A percentile compares a stretch with the other conserved stretches of the same genome.
Evolutionary conservation across 2,888 invertebrate genomes (phyloP).

Genomic region (Trimorus sp.): DNA sequence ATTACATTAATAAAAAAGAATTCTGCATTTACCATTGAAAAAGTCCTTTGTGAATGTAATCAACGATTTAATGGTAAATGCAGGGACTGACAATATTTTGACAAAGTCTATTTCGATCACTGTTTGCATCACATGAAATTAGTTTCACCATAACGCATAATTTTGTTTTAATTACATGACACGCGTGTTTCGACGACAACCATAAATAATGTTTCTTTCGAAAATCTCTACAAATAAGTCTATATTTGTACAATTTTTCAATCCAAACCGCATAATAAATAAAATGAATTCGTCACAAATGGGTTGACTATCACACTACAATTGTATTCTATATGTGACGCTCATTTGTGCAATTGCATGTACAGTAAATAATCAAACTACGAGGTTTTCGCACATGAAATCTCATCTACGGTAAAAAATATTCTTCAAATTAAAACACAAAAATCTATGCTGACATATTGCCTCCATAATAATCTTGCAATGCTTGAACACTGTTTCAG

Average conservation of each 20-base stretch:
- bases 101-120: conserved; percentile 48
- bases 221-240: conserved; percentile 9
- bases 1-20: conserved; percentile 41
- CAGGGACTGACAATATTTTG: conserved; percentile 29
- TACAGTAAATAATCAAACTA: conserved; percentile 6
- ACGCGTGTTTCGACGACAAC: conserved; percentile 33
- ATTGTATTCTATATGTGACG: conserved; percentile 11
- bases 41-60: conserved; percentile 4
- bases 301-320: conserved; percentile 26
- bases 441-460: background rate
- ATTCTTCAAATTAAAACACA: background rate
- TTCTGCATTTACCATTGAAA: conserved; percentile 18
- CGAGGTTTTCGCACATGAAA: background rate
- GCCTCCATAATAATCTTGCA: too few relatives aligned
- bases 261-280: conserved; percentile 27
- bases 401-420: conserved; percentile 10
- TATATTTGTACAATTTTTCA: conserved; percentile 30
- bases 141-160: background rate
- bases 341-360: conserved; percentile 11
- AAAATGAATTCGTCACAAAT: conserved; percentile 20
- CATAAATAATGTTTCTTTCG: conserved; percentile 20
- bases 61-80: conserved; percentile 33
- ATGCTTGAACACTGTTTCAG: background rate
- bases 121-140: conserved; percentile 40
- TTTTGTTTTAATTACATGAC: conserved; percentile 20